phyloP scores from a whole-genome alignment of 2,113 vertebrate species.

The Pluvialis apricaria region DNA sequence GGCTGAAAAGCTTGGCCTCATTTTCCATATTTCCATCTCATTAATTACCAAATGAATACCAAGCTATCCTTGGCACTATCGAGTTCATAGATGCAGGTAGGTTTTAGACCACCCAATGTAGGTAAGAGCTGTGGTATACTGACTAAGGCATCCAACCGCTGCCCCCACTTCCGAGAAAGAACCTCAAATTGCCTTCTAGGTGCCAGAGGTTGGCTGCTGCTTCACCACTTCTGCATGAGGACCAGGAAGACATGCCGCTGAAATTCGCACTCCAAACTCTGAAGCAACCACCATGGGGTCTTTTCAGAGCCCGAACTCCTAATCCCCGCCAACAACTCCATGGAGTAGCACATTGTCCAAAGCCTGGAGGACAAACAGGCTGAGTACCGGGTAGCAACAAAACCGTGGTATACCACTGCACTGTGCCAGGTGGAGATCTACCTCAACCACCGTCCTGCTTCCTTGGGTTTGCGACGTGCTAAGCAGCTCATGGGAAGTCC shows the following conservation, averaged over 20 bases:
- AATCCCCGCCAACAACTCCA: fast-evolving
- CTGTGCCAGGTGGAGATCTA: not conserved
- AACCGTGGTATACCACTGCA: not conserved
- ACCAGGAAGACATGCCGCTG: not conserved
- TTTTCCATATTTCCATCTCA: not conserved
- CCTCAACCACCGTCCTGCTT: not conserved
- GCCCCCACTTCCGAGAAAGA: not conserved
- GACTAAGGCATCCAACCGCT: not conserved
- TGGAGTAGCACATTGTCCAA: fast-evolving
- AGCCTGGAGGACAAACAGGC: not conserved
- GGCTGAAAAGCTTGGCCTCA: not conserved
- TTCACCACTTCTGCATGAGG: not conserved
- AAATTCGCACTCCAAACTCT: not conserved
- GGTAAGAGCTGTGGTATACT: not conserved
- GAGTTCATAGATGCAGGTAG: not conserved
- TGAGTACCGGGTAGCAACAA: not conserved
- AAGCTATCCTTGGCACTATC: not conserved
- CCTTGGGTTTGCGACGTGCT: not conserved
- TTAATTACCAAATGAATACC: not conserved
- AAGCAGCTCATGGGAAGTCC: not conserved
- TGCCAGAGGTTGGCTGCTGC: not conserved
- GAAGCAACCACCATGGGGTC: not conserved
- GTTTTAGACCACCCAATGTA: not conserved
- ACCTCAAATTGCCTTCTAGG: not conserved
- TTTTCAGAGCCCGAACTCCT: not conserved